Base-by-base conservation (phyloP, 2,888 invertebrate genomes). In the Bombylius discolor region DNA sequence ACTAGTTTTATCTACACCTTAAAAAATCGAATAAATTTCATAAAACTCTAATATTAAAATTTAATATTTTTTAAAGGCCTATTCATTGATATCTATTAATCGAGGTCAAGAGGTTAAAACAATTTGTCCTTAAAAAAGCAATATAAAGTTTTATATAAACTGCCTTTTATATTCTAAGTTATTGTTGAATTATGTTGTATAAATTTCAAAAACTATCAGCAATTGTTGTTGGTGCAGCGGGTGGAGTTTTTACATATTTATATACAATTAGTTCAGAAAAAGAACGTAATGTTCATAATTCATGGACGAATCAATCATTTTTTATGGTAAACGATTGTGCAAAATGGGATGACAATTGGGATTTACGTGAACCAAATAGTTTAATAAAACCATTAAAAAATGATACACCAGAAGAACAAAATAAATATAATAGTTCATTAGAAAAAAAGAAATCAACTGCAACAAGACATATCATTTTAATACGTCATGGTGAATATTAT, bases 401-500 rank as follows among this genome's bases (percentile, higher is more conserved):
- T 47, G 64, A 66, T 3, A 66, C 68, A 4, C 73, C 76, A 0
- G 80, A 82, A 58, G 83, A 84, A 57, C 80, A 87, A 47, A 87
- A 89, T 67, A 77, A 79, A 53, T 79, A 79, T 58, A 86, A 87
- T 68, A 81, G 82, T 63, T 78, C 82, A 58, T 63, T 83, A 36
- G 85, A 86, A 63, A 80, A 81, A 56, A 73, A 77, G 1, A 82
- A 78, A 62, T 75, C 79, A 47, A 80, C 76, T 67, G 66, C 63
- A 5, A 62, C 66, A 0, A 65, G 96, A n/a, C 91, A 97, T 70
- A 72, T 98, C 53, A 81, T 98, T 63, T 77, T 98, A 14, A 87
- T 98, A 58, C 79, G 98, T 47, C 98, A 99, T 72, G 99, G 98
- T 0, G 97, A 98, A 71, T 99, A 98, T 69, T 81, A 92, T 65